These are phyloP conservation scores for Desmodus rotundus DNA, from an alignment of 2,113 vertebrate genomes.

Conservation along the genomic window DNA sequence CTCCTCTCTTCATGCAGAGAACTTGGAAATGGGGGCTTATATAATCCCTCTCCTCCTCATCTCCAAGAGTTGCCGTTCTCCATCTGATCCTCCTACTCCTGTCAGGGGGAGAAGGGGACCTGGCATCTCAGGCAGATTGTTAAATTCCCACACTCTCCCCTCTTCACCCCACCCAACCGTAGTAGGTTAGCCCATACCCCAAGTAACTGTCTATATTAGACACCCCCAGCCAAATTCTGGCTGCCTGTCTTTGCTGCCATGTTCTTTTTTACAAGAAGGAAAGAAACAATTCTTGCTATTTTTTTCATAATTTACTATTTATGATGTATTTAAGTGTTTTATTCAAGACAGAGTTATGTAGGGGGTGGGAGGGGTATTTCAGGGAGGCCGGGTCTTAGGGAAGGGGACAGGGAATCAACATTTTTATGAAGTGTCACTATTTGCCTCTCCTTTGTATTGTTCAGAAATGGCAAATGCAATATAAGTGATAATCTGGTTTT, in stretches of 20 bases:
- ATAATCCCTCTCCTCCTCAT: not conserved
- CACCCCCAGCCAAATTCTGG: constrained; percentile 67
- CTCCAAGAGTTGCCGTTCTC: not conserved
- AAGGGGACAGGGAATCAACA: not conserved
- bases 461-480: constrained; percentile 56
- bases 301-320: constrained; percentile 79
- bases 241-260: constrained; percentile 76
- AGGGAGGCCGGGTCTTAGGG: constrained; percentile 52
- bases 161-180: not conserved
- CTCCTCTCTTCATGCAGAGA: not conserved
- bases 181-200: not conserved
- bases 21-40: not conserved
- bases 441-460: constrained; percentile 75
- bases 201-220: constrained; percentile 83
- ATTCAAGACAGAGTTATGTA: constrained; percentile 64
- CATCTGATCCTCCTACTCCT: not conserved
- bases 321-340: constrained; percentile 82
- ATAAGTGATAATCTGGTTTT: constrained; percentile 46
- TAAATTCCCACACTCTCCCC: not conserved
- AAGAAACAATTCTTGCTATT: constrained; percentile 62
- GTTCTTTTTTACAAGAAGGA: constrained; percentile 73
- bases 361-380: constrained; percentile 52
- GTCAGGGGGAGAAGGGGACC: not conserved
- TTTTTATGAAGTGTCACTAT: constrained; percentile 67
- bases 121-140: not conserved